These are phyloP conservation scores for Plagodis dolabraria DNA, from an alignment of 2,888 invertebrate genomes.

Conservation along the genomic window DNA sequence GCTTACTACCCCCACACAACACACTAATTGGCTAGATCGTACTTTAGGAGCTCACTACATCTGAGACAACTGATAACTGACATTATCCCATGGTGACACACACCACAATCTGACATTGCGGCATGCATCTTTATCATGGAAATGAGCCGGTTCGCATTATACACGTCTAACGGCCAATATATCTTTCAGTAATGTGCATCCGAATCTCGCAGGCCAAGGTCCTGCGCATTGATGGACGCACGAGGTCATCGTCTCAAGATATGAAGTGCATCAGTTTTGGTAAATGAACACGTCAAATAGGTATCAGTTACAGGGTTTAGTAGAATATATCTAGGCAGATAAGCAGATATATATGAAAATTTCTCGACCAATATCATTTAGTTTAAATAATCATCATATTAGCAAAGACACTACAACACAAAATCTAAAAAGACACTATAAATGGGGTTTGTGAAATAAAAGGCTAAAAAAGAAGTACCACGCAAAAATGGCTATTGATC, in stretches of 20 bases:
- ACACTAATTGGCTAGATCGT: slow-evolving; percentile 45
- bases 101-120: slow-evolving; percentile 49
- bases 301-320: too few species aligned
- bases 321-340: too few species aligned
- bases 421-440: too few species aligned
- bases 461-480: too few species aligned
- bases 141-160: slow-evolving; percentile 53
- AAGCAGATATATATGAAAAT: too few species aligned
- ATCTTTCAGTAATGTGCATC: slow-evolving; percentile 54
- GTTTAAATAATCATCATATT: too few species aligned
- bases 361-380: too few species aligned
- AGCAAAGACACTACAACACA: too few species aligned
- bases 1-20: slow-evolving; percentile 27
- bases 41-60: slow-evolving; percentile 48
- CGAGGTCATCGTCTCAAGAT: slow-evolving; percentile 48
- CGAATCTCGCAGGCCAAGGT: slow-evolving; percentile 64
- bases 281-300: slow-evolving; percentile 14
- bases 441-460: too few species aligned
- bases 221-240: slow-evolving; percentile 50
- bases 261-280: slow-evolving; percentile 25
- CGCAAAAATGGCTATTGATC: too few species aligned
- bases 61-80: slow-evolving; percentile 43
- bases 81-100: slow-evolving; percentile 21
- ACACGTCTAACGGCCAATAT: slow-evolving; percentile 46
- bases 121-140: slow-evolving; percentile 48